Evolutionary conservation across 2,113 vertebrate genomes (phyloP).

Genomic region (Oryzias celebensis): DNA sequence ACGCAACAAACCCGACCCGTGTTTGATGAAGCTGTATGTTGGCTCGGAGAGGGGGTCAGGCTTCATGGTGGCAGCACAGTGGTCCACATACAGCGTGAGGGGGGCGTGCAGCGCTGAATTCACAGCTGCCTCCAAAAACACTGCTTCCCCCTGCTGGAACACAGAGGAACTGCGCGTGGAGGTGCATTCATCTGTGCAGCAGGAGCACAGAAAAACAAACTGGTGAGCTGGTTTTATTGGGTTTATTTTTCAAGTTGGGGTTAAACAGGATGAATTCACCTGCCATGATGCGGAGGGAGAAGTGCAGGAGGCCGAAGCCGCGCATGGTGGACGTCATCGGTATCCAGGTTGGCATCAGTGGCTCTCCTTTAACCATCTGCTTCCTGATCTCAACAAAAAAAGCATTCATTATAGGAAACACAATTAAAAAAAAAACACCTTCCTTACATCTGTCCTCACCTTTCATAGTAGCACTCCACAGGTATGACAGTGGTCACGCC

Average conservation of each 20-base stretch:
- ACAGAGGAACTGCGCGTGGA: slow-evolving; percentile 29
- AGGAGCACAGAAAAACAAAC: neutral
- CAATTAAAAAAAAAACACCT: too few relatives aligned
- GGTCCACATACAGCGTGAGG: slow-evolving; percentile 41
- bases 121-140: slow-evolving; percentile 52
- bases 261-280: slow-evolving; percentile 13
- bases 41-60: slow-evolving; percentile 39
- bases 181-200: slow-evolving; percentile 16
- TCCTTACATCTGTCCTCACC: slow-evolving; percentile 14
- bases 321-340: slow-evolving; percentile 49
- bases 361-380: slow-evolving; percentile 37
- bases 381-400: slow-evolving; percentile 17
- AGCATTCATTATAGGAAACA: neutral
- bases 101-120: slow-evolving; percentile 19
- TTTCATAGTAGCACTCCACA: slow-evolving; percentile 54
- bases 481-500: slow-evolving; percentile 25
- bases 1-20: slow-evolving; percentile 27
- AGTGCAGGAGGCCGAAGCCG: slow-evolving; percentile 49
- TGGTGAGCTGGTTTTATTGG: neutral
- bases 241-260: neutral
- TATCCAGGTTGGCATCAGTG: slow-evolving; percentile 51
- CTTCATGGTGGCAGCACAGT: slow-evolving; percentile 40
- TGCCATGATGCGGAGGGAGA: slow-evolving; percentile 49
- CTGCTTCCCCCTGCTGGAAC: slow-evolving; percentile 66
- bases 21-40: slow-evolving; percentile 49